Base-by-base conservation (phyloP, 2,888 invertebrate genomes). In the Lagria hirta region DNA sequence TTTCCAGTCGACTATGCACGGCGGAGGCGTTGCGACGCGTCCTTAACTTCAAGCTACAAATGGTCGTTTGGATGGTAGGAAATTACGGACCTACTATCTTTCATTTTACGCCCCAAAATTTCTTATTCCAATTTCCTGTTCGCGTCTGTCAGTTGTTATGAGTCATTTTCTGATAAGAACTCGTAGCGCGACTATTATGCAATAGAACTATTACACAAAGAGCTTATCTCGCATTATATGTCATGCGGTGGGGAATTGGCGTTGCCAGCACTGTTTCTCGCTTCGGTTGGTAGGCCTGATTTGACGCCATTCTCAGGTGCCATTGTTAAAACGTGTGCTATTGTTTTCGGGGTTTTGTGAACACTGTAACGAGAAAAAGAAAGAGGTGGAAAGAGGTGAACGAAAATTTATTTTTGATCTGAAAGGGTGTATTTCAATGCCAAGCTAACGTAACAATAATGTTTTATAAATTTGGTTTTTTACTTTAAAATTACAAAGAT, bases 91-190 rank as follows among this genome's bases (percentile, higher is more conserved):
- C 80, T 79, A 80, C 81, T 82, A 82, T 82, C 81, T 81, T 81
- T 81, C 81, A 81, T 81, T 81, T 81, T 81, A 81, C 81, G 81
- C 81, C 81, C 81, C 78, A 80, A 81, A 82, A 81, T 82, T 82
- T 82, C 82, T 82, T 82, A 82, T 82, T 81, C 81, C 82, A 82
- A 82, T 82, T 81, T 82, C 82, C 71, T 66, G 69, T 71, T 71
- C 70, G 71, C 71, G 71, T 71, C 71, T 71, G 71, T 71, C 71
- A 71, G 81, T 80, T 79, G 79, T 80, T 80, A 81, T 79, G 80
- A 81, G 77, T 81, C 80, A 81, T 81, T 81, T 81, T 81, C 80
- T 81, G 81, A 81, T 81, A 81, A 80, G 80, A 75, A 76, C 66
- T 64, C 69, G 68, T 67, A 64, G 67, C 66, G 62, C 62, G 69